Percentiles rank a stretch among this genome's conserved stretches.
These are phyloP conservation scores for Prochilodus magdalenae DNA, from an alignment of 2,113 vertebrate genomes.

Conservation along the genomic window DNA sequence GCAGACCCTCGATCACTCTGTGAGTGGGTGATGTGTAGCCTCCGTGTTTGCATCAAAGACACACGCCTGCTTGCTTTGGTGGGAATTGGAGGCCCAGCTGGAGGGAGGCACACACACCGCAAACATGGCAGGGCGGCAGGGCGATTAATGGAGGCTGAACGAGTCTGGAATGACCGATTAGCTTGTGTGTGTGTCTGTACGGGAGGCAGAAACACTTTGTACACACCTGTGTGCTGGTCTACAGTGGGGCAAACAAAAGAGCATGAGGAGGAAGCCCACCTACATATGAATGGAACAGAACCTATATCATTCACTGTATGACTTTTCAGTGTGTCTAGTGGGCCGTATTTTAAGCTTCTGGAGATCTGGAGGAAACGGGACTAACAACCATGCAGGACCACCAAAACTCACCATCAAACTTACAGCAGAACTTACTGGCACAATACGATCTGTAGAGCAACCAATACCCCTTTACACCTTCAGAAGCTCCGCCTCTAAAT, in stretches of 20 bases:
- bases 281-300: background rate
- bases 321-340: too few relatives aligned
- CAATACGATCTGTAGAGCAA: too few relatives aligned
- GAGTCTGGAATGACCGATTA: slow-evolving; percentile 40
- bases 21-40: slow-evolving; percentile 37
- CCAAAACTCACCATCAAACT: too few relatives aligned
- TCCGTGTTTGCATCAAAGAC: slow-evolving; percentile 40
- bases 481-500: too few relatives aligned
- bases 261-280: background rate
- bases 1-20: slow-evolving; percentile 46
- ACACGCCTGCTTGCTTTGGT: slow-evolving; percentile 10
- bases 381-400: too few relatives aligned
- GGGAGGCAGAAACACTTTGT: background rate
- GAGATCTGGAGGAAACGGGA: too few relatives aligned
- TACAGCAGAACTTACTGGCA: too few relatives aligned
- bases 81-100: slow-evolving; percentile 39
- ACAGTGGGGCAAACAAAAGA: slow-evolving; percentile 15
- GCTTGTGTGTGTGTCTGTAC: background rate
- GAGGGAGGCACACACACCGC: slow-evolving; percentile 4
- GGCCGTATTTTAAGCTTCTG: too few relatives aligned
- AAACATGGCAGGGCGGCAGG: background rate
- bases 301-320: background rate
- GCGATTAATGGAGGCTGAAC: slow-evolving; percentile 39
- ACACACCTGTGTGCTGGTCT: slow-evolving; percentile 40
- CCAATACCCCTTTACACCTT: too few relatives aligned